Evolutionary conservation across 2,113 vertebrate species (phyloP).

Genomic region (Myrmophylax atrothorax): DNA sequence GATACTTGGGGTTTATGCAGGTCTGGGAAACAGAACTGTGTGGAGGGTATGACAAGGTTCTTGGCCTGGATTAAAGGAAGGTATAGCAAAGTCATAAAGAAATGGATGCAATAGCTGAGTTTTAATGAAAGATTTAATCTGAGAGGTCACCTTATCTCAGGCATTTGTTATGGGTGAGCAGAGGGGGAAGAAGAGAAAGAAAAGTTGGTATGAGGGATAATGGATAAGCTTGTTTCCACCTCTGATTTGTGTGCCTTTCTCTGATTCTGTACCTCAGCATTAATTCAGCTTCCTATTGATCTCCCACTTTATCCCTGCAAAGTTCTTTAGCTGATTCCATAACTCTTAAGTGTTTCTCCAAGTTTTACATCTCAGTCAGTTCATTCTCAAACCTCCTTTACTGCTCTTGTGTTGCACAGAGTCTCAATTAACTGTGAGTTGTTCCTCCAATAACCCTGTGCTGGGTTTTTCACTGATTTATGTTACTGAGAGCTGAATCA

Average conservation of each 20-base stretch:
- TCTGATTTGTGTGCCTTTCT: neutral
- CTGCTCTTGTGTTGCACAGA: neutral
- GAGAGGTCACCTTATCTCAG: neutral
- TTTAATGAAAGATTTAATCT: constrained; percentile 44
- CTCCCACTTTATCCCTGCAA: neutral
- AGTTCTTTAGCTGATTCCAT: neutral
- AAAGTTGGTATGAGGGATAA: neutral
- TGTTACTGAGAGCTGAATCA: neutral
- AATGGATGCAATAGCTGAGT: neutral
- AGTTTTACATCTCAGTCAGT: neutral
- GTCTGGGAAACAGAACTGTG: neutral
- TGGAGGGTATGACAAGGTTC: neutral
- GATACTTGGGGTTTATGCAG: neutral
- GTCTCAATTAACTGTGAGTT: neutral
- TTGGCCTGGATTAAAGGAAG: neutral
- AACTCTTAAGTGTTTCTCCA: neutral
- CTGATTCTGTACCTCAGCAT: neutral
- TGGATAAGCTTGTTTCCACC: neutral
- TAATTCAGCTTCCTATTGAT: neutral
- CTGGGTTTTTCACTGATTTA: neutral
- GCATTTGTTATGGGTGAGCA: neutral
- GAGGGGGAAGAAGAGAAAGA: neutral
- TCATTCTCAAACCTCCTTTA: neutral
- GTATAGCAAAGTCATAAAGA: neutral
- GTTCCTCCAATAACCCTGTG: neutral